These are phyloP conservation scores for Epinotia demarniana DNA, from an alignment of 2,888 invertebrate species.

Conservation along the genomic window DNA sequence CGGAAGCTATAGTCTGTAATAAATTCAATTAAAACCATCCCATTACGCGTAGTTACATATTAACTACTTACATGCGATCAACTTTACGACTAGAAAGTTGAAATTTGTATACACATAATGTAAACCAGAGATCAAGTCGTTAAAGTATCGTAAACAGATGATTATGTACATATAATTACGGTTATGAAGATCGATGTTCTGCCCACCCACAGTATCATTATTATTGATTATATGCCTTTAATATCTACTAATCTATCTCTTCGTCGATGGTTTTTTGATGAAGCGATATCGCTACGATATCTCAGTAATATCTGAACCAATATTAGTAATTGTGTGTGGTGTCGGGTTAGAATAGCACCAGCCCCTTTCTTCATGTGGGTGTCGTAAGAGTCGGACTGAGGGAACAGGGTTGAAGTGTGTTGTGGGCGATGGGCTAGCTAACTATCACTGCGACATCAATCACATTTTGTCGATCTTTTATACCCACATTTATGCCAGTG, in stretches of 20 bases:
- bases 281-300: not conserved
- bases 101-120: not conserved
- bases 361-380: too few relatives aligned
- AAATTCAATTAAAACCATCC: not conserved
- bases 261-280: not conserved
- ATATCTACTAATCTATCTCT: not conserved
- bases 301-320: not conserved
- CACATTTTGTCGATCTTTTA: too few relatives aligned
- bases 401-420: too few relatives aligned
- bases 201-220: conserved; percentile 20
- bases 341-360: not conserved
- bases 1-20: not conserved
- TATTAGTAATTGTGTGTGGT: not conserved
- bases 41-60: not conserved
- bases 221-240: not conserved
- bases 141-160: conserved; percentile 9
- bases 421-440: too few relatives aligned
- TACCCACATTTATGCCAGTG: too few relatives aligned
- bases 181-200: conserved; percentile 8
- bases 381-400: too few relatives aligned
- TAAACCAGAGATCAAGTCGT: conserved; percentile 18
- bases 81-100: conserved; percentile 17
- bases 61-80: conserved; percentile 3
- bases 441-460: too few relatives aligned
- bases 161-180: conserved; percentile 14